These are phyloP conservation scores for Micronycteris hirsuta DNA, from an alignment of 2,113 vertebrate genomes.

Conservation along the genomic window DNA sequence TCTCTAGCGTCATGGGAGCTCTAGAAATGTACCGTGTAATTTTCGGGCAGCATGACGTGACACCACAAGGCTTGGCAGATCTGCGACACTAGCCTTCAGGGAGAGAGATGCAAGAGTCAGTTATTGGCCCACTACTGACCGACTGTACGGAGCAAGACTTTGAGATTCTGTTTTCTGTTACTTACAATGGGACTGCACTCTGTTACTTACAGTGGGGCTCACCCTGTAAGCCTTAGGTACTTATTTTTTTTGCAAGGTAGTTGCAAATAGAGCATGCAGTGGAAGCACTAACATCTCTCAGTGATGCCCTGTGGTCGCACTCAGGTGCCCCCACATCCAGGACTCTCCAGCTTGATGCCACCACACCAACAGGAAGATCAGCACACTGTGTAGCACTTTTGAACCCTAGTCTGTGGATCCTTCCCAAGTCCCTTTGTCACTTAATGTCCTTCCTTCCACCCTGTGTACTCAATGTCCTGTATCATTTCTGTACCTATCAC, in stretches of 20 bases:
- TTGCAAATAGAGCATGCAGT: not conserved
- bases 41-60: not conserved
- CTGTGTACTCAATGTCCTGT: not conserved
- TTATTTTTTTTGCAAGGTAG: not conserved
- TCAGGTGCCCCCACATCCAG: too few species aligned
- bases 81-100: not conserved
- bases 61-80: not conserved
- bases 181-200: not conserved
- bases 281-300: not conserved
- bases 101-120: not conserved
- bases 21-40: not conserved
- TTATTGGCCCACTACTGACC: not conserved
- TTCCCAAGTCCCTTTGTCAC: not conserved
- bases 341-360: not conserved
- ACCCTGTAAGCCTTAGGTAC: slow-evolving; percentile 8
- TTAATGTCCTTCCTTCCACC: not conserved
- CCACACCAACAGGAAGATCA: not conserved
- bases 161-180: slow-evolving; percentile 6
- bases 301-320: not conserved
- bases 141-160: not conserved
- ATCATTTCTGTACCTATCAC: not conserved
- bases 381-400: not conserved
- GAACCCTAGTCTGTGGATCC: not conserved
- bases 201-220: not conserved
- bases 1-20: not conserved